Conservation (phyloP, 2,888 invertebrate genomes). For the Erebia aethiops region DNA sequence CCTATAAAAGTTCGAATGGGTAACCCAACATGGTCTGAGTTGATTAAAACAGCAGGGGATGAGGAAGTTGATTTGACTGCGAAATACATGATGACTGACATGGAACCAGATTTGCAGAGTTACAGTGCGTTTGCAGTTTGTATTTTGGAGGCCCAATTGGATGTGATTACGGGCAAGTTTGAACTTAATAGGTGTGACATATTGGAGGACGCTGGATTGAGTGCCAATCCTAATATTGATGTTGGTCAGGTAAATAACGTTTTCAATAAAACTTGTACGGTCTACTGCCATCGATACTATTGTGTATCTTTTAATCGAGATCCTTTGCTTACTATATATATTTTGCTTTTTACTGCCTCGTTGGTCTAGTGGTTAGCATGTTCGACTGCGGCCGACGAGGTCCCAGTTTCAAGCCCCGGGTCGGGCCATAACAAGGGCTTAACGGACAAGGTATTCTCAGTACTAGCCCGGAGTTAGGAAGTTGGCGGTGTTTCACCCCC, state of each 20-base stretch:
- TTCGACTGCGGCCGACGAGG: no score
- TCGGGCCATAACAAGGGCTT: no score
- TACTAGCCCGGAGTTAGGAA: no score
- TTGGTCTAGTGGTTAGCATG: no score
- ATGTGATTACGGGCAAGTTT: conserved; percentile 87
- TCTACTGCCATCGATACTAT: no score
- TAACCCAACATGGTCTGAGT: conserved; percentile 82
- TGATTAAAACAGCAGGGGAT: conserved; percentile 80
- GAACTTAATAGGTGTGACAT: conserved; percentile 84
- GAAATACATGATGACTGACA: conserved; percentile 82
- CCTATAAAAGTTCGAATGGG: conserved; percentile 76
- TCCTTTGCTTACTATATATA: no score
- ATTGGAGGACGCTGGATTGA: conserved; percentile 86
- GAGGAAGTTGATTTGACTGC: conserved; percentile 84
- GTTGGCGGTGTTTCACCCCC: no score
- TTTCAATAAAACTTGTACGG: not conserved
- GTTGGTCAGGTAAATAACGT: conserved; percentile 82
- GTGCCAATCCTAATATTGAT: conserved; percentile 86
- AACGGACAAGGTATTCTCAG: no score
- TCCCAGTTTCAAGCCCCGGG: no score
- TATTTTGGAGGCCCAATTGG: conserved; percentile 86
- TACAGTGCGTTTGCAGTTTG: conserved; percentile 85
- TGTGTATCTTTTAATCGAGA: no score
- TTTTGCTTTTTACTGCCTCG: no score
- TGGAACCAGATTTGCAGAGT: conserved; percentile 70